These are phyloP conservation scores for Aleiodes testaceus DNA, from an alignment of 2,888 invertebrate genomes.

Conservation along the genomic window DNA sequence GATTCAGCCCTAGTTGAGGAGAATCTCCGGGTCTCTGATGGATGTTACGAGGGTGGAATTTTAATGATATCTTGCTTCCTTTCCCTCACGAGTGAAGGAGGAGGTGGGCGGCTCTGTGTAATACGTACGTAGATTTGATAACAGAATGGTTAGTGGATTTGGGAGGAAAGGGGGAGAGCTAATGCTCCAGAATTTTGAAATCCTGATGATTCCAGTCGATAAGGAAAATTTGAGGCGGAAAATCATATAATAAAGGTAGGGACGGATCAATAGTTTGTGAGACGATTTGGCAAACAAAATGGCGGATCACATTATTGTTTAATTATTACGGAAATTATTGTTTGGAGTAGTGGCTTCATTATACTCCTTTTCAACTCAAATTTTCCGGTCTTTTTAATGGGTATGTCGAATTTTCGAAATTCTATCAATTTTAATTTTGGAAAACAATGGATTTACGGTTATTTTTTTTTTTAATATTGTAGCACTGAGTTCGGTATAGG, in stretches of 20 bases:
- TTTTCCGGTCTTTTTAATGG: background rate
- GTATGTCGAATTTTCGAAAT: conserved; percentile 31
- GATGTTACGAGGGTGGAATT: conserved; percentile 61
- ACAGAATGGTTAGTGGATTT: conserved; percentile 71
- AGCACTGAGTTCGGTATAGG: conserved; percentile 39
- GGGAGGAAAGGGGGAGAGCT: conserved; percentile 54
- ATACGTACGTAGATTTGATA: conserved; percentile 70
- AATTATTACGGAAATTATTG: no score
- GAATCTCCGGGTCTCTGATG: conserved; percentile 54
- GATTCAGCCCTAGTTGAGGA: conserved; percentile 18
- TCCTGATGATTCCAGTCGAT: no score
- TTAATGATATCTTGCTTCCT: conserved; percentile 57
- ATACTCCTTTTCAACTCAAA: no score
- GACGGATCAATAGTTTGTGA: no score
- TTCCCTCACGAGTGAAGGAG: conserved; percentile 35
- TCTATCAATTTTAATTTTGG: background rate
- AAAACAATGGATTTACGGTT: background rate
- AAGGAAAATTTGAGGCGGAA: conserved; percentile 43
- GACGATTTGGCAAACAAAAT: no score
- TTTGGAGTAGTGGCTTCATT: no score
- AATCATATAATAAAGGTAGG: background rate
- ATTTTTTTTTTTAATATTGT: conserved; percentile 13
- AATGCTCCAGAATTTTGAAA: conserved; percentile 69
- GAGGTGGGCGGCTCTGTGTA: conserved; percentile 45
- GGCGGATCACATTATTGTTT: no score